Evolutionary conservation across 2,797 vertebrate species (phyloP), one percentile per base, ranked within the genome.

Genomic region (Forpus xanthops): DNA sequence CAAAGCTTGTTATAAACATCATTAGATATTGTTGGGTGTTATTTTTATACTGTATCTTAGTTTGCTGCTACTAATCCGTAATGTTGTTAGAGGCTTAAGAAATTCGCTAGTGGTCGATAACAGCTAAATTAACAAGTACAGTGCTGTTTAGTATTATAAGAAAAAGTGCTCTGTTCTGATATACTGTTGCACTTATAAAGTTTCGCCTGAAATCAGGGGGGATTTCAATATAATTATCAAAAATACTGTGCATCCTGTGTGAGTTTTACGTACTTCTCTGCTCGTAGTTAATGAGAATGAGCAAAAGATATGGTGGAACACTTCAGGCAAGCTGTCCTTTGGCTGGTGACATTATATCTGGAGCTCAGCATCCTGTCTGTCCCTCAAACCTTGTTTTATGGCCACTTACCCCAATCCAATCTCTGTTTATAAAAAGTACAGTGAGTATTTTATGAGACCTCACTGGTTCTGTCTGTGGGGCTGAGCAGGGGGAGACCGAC

Each of bases 331-430:
- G 82, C 28, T 95, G 65, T 82, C 78, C 6, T 27, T 75, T 94
- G 81, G 72, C 70, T 95, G 85, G 70, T 94, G 60, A 73, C 73
- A 10, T 95, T 95, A 23, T 78, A 90, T 89, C 89, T 92, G 6
- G 31, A 82, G 85, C 88, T 97, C 52, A 77, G 87, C 82, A 91
- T 91, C 88, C 68, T 11, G 19, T 89, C 78, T 95, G 85, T 94
- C 90, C 87, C 66, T 81, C 90, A 96, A 67, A 85, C 65, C 67
- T 58, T 93, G 80, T 90, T 97, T 97, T 96, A 94, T 94, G 95
- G 71, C 66, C 35, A 6, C 95, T 33, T 5, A 44, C 71, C 94
- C 76, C 65, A 94, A 52, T 92, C 64, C 82, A 95, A 12, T 96
- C 75, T 91, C 80, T 95, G 21, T 93, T 97, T 96, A 90, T 94